phyloP scores from a whole-genome alignment of 2,113 vertebrate species.

The Rhodinocichla rosea region DNA sequence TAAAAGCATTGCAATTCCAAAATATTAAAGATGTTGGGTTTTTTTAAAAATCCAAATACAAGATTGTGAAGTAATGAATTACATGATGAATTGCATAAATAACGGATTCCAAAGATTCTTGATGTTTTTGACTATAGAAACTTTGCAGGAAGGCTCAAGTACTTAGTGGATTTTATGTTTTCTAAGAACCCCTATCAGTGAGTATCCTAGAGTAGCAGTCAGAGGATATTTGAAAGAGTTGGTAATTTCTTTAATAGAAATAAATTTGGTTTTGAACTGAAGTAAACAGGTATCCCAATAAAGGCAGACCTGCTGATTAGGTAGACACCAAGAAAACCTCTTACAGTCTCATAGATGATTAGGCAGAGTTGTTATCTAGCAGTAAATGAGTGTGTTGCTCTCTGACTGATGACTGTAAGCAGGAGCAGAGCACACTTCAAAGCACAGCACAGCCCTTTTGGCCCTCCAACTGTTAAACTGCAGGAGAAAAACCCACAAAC shows the following conservation, averaged over 20 bases:
- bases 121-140: neutral
- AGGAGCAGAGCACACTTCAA: neutral
- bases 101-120: neutral
- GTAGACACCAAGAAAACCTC: neutral
- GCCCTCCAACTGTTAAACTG: neutral
- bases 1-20: neutral
- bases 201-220: neutral
- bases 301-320: neutral
- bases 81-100: neutral
- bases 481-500: neutral
- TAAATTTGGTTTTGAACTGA: neutral
- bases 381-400: neutral
- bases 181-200: neutral
- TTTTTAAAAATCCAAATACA: neutral
- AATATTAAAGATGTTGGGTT: accelerated
- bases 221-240: neutral
- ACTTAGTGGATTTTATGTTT: neutral
- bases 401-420: neutral
- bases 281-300: neutral
- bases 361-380: neutral
- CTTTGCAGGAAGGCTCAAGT: neutral
- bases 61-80: neutral
- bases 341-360: neutral
- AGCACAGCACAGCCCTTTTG: neutral
- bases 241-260: neutral